phyloP scores from a whole-genome alignment of 2,113 vertebrate genomes.

The Numenius arquata region DNA sequence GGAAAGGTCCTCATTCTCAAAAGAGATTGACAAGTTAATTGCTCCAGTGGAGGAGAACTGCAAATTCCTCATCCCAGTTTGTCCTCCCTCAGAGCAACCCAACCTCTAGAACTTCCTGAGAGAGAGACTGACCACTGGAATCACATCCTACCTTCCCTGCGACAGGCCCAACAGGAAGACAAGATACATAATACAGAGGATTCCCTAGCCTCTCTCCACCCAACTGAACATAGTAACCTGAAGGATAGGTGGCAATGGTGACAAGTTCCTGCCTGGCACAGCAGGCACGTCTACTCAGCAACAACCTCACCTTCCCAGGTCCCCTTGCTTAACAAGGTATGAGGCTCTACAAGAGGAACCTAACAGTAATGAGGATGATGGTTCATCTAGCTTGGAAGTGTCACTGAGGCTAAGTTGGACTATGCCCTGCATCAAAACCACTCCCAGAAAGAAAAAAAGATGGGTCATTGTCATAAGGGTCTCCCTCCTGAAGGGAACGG shows the following conservation, averaged over 20 bases:
- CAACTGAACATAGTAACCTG: background rate
- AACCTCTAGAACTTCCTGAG: background rate
- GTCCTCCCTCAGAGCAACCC: background rate
- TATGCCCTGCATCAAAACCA: background rate
- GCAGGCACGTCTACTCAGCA: background rate
- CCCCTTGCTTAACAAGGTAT: background rate
- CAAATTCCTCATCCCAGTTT: background rate
- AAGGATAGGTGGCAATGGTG: background rate
- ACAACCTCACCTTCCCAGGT: background rate
- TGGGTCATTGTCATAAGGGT: background rate
- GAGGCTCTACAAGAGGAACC: background rate
- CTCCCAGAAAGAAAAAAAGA: background rate
- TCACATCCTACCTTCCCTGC: background rate
- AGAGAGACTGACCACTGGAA: background rate
- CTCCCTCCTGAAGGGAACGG: background rate
- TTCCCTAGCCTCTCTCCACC: background rate
- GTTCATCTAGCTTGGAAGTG: background rate
- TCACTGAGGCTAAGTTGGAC: background rate
- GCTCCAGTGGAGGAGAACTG: background rate
- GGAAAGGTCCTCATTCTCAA: background rate
- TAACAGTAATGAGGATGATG: background rate
- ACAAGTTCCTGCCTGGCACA: background rate
- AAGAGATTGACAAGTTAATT: background rate
- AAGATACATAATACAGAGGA: background rate
- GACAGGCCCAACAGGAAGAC: background rate